Base-by-base conservation (phyloP, 2,797 vertebrate species). In the Perodicticus potto region DNA sequence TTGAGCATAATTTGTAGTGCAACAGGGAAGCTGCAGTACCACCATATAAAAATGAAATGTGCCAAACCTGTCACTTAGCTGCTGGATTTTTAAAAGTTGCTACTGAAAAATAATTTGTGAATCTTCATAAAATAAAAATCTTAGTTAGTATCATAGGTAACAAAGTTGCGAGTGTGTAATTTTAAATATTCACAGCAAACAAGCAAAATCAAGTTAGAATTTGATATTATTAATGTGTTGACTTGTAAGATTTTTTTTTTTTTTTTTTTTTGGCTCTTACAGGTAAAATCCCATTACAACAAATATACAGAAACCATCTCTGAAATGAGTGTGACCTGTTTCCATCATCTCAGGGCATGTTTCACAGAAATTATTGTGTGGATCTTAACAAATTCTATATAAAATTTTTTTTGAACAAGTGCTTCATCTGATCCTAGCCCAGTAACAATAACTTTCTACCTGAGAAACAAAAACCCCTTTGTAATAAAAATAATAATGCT, bases 181-280 rank as follows among this genome's bases (percentile, higher is more conserved):
- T 97, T 97, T 95, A 98, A 97, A 97, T 77, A 86, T 81, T 97
- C 97, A 97, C 93, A 93, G 96, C 98, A 98, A 96, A 98, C 96
- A 98, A 97, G 98, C 98, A 98, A 96, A 94, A 97, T 2, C 86
- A 91, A 94, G 96, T 97, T 96, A 98, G 97, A 92, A 92, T 97
- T 86, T 94, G 73, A 34, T 77, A 94, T 87, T 94, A 95, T 94
- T 95, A 86, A 95, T 89, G 69, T 83, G 37, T 32, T 93, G 94
- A 96, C 92, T 93, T 88, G 85, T 29, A 93, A 27, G 65, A 81
- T 55, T 25, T 70, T 7, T 43, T 43, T 7, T 43, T 43, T 67
- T 85, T 67, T 90, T 95, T 67, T 49, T 49, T 49, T 49, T 49
- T 49, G 12, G 69, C 63, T 96, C 80, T 95, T 70, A 97, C 82